Evolutionary conservation across 2,888 invertebrate genomes (phyloP), one percentile per base, ranked within the genome.

Genomic region (Baronia brevicornis): DNA sequence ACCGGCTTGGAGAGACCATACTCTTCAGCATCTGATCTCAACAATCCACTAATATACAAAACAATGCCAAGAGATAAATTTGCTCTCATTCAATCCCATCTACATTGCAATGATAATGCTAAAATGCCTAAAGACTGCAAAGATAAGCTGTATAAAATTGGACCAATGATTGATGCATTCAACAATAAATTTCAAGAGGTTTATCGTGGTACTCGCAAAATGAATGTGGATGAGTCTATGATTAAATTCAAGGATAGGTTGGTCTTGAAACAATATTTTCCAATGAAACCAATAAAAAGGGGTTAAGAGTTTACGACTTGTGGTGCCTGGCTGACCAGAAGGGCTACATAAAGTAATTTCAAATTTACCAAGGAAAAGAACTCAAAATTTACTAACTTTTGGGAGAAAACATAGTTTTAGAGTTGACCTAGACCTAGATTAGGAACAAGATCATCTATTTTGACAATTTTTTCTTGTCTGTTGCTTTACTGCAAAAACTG

Each of bases 261-360:
- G 29, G 39, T 36, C 9, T 26, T 57, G 19, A 55, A 52, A 41
- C 54, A 59, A 38, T 60, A 52, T 43, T 45, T 59, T 29, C 55
- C 54, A 17, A 49, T 47, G 30, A 58, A 60, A 43, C 52, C 53
- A 9, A 51, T 51, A 38, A 59, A 58, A 45, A 39, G 58, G 11
- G 58, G 58, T 3, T 57, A 52, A n/a, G n/a, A n/a, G n/a, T n/a
- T n/a, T n/a, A n/a, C 39, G 56, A 58, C 26, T 30, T 36, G 27
- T 39, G 33, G 37, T 33, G 39, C 33, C 35, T 35, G 21, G 38
- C 25, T 47, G 38, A 43, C 33, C 38, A 41, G 25, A 34, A 34
- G 12, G 41, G 37, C 15, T 43, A 32, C 34, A 36, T 43, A 31
- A 40, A 43, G 27, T 38, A 40, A 22, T 42, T 43, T 41, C 23